These are phyloP conservation scores for Melieria crassipennis DNA, from an alignment of 2,888 invertebrate species.

Conservation along the genomic window DNA sequence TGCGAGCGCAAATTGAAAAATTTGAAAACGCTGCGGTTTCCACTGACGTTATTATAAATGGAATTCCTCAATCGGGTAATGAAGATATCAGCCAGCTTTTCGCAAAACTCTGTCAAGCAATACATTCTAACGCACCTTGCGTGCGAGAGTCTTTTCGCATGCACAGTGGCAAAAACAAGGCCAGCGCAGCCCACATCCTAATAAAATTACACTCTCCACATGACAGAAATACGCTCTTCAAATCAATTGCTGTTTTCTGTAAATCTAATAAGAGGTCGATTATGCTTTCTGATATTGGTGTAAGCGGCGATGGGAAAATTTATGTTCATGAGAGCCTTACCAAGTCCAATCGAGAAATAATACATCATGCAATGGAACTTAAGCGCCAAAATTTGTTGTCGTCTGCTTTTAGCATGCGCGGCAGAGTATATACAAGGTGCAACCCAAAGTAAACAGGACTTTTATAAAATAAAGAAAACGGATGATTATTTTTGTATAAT, in stretches of 20 bases:
- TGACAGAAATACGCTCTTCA: background rate
- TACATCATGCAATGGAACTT: too few species aligned
- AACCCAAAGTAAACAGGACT: too few species aligned
- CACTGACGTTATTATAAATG: slow-evolving; percentile 8
- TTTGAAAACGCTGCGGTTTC: background rate
- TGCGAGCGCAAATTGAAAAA: background rate
- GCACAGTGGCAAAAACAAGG: background rate
- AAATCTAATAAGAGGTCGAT: background rate
- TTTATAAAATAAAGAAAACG: too few species aligned
- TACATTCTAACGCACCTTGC: background rate
- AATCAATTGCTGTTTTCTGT: slow-evolving; percentile 1
- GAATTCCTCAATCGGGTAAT: background rate
- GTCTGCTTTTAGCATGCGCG: background rate
- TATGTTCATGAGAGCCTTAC: too few species aligned
- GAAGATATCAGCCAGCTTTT: slow-evolving; percentile 4
- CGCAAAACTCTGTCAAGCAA: background rate
- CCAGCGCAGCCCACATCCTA: background rate
- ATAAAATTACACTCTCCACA: background rate
- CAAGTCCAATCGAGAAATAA: too few species aligned
- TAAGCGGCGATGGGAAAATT: too few species aligned
- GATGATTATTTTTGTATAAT: too few species aligned
- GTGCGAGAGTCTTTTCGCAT: background rate
- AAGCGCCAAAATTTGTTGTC: background rate
- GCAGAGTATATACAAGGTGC: background rate
- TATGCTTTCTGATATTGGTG: background rate